Evolutionary conservation across 1,140 invertebrate genomes (phyloP), one percentile per base, ranked within the genome.

Genomic region (Theocolax elegans): DNA sequence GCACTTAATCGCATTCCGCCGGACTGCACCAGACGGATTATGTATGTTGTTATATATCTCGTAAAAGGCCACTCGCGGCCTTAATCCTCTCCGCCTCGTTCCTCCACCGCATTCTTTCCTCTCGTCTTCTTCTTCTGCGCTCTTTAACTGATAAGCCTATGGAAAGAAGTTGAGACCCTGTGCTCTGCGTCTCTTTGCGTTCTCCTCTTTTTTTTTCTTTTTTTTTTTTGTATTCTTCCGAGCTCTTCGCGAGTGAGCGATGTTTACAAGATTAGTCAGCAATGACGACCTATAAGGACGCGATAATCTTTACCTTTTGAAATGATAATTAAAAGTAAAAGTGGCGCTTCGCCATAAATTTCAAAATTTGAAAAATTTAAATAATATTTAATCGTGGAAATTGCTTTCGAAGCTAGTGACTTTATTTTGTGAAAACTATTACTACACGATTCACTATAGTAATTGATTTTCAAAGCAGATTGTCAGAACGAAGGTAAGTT

Each of bases 1-100:
- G 38, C 73, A 75, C 75, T 79, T 79, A 81, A 82, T 79, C 73
- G 74, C 79, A 80, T 78, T 79, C 77, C 76, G 25, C 13, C 64
- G 74, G 67, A 74, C 72, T 73, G 68, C 65, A 60, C 72, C 72
- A 73, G 73, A 75, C 72, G 67, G 73, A 72, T 73, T 75, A 72
- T 75, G 71, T 71, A 74, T 73, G 46, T 23, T n/a, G 42, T 44
- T 44, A 44, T 58, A 31, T 35, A 59, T 59, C 56, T 59, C 56
- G 38, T 59, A 59, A 59, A 59, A 59, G 17, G 56, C 21, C 56
- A 59, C 35, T 59, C 25, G 58, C 58, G 25, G 58, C 58, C 25
- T 60, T 60, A 60, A 60, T 60, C 58, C 56, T 73, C 68, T 71
- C 67, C 19, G 1, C 35, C 2, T 42, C 31, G 12, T 9, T 59